These are phyloP conservation scores for Drosophila mimica DNA, from an alignment of 2,888 invertebrate genomes.

Conservation along the genomic window DNA sequence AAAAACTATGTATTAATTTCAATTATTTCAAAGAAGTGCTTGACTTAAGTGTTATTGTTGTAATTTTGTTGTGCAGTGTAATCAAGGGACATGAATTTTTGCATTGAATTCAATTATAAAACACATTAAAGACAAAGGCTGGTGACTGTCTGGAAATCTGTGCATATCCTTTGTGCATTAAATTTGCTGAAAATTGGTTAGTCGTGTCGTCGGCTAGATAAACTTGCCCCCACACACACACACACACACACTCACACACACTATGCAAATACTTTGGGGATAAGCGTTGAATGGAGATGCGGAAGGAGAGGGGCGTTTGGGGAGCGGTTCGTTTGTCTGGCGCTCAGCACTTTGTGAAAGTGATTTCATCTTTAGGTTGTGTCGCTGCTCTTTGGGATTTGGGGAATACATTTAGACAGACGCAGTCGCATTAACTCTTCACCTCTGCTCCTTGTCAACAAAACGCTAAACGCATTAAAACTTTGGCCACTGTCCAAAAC, in stretches of 20 bases:
- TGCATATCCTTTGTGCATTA: slow-evolving; percentile 70
- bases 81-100: slow-evolving; percentile 52
- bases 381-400: slow-evolving; percentile 50
- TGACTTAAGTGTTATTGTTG: neutral
- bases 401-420: slow-evolving; percentile 61
- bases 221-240: slow-evolving; percentile 47
- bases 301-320: neutral
- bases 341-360: slow-evolving; percentile 70
- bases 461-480: slow-evolving; percentile 63
- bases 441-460: slow-evolving; percentile 36
- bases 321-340: slow-evolving; percentile 31
- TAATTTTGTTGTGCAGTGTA: slow-evolving; percentile 45
- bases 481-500: slow-evolving; percentile 38
- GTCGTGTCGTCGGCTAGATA: slow-evolving; percentile 77
- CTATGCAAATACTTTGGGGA: slow-evolving; percentile 60
- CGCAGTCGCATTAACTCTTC: slow-evolving; percentile 65
- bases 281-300: slow-evolving; percentile 41
- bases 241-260: neutral
- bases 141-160: slow-evolving; percentile 57
- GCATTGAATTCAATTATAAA: slow-evolving; percentile 79
- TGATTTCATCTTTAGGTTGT: slow-evolving; percentile 60
- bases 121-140: slow-evolving; percentile 57
- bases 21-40: too few species aligned
- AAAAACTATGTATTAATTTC: neutral
- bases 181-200: slow-evolving; percentile 82